Percentiles rank a stretch among this genome's conserved stretches.
Conservation (phyloP, 2,797 vertebrate species). For the Galagoides demidoff region DNA sequence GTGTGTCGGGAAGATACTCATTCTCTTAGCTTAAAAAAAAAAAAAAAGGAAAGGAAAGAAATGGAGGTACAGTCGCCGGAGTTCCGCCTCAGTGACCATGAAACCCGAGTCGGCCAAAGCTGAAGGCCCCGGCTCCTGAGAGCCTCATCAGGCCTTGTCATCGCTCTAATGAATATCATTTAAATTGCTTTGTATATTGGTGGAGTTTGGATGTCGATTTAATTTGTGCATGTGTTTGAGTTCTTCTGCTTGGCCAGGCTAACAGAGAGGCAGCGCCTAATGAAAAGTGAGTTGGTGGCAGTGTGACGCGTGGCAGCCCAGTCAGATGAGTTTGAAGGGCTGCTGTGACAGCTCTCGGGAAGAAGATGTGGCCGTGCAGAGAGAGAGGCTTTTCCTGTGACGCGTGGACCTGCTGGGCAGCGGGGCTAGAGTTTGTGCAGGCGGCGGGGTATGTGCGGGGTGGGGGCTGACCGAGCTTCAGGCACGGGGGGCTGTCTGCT, state of each 20-base stretch:
- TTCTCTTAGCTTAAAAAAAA: slow-evolving; percentile 71
- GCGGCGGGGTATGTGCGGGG: too few relatives aligned
- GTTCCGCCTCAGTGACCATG: slow-evolving; percentile 92
- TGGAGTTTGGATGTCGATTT: slow-evolving; percentile 99
- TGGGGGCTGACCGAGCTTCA: neutral
- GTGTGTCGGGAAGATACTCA: slow-evolving; percentile 87
- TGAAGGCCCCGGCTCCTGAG: slow-evolving; percentile 95
- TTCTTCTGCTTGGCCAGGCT: slow-evolving; percentile 98
- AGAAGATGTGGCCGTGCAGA: slow-evolving; percentile 80
- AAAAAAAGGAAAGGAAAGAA: slow-evolving; percentile 73
- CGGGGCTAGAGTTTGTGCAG: fast-evolving
- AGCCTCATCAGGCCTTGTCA: slow-evolving; percentile 99
- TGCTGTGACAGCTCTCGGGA: slow-evolving; percentile 93
- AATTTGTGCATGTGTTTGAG: slow-evolving; percentile 99
- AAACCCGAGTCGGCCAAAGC: slow-evolving; percentile 93
- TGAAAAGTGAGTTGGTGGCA: slow-evolving; percentile 98
- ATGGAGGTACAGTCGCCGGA: slow-evolving; percentile 89
- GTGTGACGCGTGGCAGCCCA: slow-evolving; percentile 94
- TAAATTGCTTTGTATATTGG: slow-evolving; percentile 99
- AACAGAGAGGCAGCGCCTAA: slow-evolving; percentile 96
- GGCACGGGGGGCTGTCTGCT: neutral
- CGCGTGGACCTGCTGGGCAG: fast-evolving
- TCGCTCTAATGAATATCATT: slow-evolving; percentile 99
- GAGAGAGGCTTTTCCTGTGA: neutral
- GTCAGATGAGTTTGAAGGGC: slow-evolving; percentile 95